phyloP scores from a whole-genome alignment of 92 coral and sea anemone genomes.

The Epizoanthus fatuus region DNA sequence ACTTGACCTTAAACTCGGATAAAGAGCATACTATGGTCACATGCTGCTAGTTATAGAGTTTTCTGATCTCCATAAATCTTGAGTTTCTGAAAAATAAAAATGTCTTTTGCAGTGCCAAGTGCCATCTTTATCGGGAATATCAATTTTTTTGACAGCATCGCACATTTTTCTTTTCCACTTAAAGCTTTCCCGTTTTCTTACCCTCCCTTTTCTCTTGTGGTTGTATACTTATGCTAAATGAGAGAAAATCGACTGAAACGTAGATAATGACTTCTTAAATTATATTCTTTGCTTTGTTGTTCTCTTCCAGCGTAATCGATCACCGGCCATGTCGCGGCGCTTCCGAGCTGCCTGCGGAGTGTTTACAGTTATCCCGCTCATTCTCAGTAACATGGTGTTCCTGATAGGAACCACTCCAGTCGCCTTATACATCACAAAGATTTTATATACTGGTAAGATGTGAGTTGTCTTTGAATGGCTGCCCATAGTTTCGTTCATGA shows the following conservation, averaged over 20 bases:
- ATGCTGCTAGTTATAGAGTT: too few relatives aligned
- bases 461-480: too few relatives aligned
- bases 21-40: too few relatives aligned
- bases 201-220: constrained; percentile 28
- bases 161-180: background rate
- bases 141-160: too few relatives aligned
- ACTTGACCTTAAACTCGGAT: too few relatives aligned
- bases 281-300: background rate
- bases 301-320: constrained; percentile 68
- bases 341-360: constrained; percentile 85
- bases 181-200: constrained; percentile 2
- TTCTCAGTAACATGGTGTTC: constrained; percentile 95
- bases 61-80: too few relatives aligned
- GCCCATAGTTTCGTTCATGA: too few relatives aligned
- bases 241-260: background rate
- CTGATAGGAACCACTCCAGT: constrained; percentile 81
- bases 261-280: background rate
- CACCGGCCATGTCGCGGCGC: constrained; percentile 88
- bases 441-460: constrained; percentile 73
- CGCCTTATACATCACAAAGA: constrained; percentile 72
- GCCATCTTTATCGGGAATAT: too few relatives aligned
- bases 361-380: constrained; percentile 63
- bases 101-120: too few relatives aligned
- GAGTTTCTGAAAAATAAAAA: too few relatives aligned
- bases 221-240: background rate